Conservation (phyloP, 2,888 invertebrate genomes). For the Aleiodes alternator region DNA sequence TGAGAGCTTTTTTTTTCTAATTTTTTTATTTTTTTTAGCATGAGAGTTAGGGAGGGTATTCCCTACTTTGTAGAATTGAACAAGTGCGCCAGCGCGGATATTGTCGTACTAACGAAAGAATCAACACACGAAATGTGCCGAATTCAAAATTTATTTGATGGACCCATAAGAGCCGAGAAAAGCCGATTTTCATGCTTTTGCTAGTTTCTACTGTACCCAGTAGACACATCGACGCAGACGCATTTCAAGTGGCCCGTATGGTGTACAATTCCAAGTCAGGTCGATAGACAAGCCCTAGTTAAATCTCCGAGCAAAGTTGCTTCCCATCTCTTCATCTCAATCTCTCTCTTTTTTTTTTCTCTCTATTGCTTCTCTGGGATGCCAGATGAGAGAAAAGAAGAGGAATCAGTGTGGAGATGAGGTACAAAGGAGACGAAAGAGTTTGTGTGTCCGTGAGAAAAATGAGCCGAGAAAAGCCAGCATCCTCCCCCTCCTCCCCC, state of each 20-base stretch:
- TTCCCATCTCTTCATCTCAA: not conserved
- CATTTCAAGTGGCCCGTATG: constrained; percentile 46
- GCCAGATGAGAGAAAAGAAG: not conserved
- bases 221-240: constrained; percentile 69
- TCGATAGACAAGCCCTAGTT: constrained; percentile 74
- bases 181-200: no score
- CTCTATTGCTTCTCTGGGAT: no score
- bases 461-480: not conserved
- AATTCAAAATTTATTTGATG: no score
- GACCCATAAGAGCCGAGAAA: no score
- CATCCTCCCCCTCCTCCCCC: not conserved
- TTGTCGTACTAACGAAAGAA: no score
- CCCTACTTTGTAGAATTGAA: constrained; percentile 52
- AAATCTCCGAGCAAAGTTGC: constrained; percentile 68
- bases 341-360: no score
- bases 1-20: no score
- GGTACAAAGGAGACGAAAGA: constrained; percentile 39
- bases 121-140: no score
- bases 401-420: constrained; percentile 2
- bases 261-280: constrained; percentile 62
- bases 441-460: constrained; percentile 8
- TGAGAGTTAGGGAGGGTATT: constrained; percentile 25
- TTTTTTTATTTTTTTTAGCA: no score
- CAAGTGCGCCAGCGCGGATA: constrained; percentile 69
- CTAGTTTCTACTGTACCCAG: constrained; percentile 8